Evolutionary conservation across 2,888 invertebrate genomes (phyloP).

Genomic region (Hylaea fasciaria): DNA sequence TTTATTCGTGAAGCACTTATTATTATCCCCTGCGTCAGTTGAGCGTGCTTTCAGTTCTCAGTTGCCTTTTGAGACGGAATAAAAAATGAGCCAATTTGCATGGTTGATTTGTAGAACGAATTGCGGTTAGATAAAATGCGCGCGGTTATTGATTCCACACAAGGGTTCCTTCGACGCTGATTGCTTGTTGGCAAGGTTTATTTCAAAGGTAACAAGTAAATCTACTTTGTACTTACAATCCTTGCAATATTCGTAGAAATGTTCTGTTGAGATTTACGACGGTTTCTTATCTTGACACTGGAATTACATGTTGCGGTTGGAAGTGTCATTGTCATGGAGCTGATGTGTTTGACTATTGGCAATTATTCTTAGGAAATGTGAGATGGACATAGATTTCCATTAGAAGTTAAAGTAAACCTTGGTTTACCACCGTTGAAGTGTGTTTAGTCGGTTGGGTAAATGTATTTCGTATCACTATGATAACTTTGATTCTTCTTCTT

Average conservation of each 20-base stretch:
- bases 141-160: conserved; percentile 52
- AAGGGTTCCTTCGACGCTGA: conserved; percentile 35
- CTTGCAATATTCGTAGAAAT: conserved; percentile 13
- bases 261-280: conserved; percentile 25
- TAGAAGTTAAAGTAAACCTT: neutral
- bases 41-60: conserved; percentile 2
- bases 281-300: conserved; percentile 20
- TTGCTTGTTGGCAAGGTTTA: conserved; percentile 35
- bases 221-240: conserved; percentile 28
- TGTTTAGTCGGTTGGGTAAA: too few species aligned
- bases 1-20: conserved; percentile 7
- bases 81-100: conserved; percentile 60
- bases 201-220: conserved; percentile 35
- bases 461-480: too few species aligned
- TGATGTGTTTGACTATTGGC: conserved; percentile 6
- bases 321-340: conserved; percentile 21
- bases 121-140: conserved; percentile 47
- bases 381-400: too few species aligned
- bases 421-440: too few species aligned
- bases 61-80: conserved; percentile 42
- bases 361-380: conserved; percentile 9
- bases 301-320: conserved; percentile 16
- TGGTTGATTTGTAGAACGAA: conserved; percentile 51
- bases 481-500: too few species aligned
- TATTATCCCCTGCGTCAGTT: neutral